A percentile compares a stretch with the other conserved stretches of the same genome.
These are phyloP conservation scores for Macrochelys suwanniensis DNA, from an alignment of 2,797 vertebrate species.

Conservation along the genomic window DNA sequence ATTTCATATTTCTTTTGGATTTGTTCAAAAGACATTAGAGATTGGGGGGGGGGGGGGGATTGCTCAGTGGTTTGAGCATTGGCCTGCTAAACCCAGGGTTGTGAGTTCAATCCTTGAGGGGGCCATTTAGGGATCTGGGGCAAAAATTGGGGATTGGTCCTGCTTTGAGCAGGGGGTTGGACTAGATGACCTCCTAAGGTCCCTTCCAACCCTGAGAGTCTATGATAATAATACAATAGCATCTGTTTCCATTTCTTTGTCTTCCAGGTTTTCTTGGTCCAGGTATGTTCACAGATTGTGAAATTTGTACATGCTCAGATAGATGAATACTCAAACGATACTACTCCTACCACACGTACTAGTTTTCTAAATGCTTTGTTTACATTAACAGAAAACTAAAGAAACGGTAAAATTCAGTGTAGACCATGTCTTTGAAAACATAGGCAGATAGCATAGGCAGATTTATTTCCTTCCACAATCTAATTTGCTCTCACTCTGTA, in stretches of 20 bases:
- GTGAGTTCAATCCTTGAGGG: too few species aligned
- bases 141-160: too few species aligned
- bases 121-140: too few species aligned
- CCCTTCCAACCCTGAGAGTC: too few species aligned
- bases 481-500: neutral
- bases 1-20: neutral
- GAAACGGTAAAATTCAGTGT: neutral
- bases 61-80: too few species aligned
- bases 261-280: neutral
- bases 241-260: neutral
- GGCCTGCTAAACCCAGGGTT: too few species aligned
- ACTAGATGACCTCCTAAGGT: too few species aligned
- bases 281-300: neutral
- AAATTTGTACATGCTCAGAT: neutral
- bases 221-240: neutral
- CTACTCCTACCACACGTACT: neutral
- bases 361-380: neutral
- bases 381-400: neutral
- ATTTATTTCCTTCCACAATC: neutral
- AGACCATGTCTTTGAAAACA: neutral
- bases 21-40: neutral
- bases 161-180: too few species aligned
- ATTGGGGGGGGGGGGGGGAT: too few species aligned
- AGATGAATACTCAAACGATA: neutral
- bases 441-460: neutral